Conservation (phyloP, 2,113 vertebrate genomes). For the Aviceda subcristata region DNA sequence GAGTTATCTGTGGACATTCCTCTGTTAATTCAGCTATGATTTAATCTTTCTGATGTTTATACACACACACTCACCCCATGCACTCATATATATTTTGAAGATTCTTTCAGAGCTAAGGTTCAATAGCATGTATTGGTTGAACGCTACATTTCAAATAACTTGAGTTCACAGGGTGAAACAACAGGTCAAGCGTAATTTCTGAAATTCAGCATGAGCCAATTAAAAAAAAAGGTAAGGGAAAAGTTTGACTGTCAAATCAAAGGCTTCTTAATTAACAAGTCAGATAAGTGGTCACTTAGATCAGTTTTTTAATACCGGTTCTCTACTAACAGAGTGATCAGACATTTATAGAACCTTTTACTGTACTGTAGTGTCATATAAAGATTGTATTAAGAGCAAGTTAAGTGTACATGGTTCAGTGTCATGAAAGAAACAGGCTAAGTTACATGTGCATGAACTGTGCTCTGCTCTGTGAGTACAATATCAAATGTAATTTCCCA, state of each 20-base stretch:
- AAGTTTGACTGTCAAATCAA: background rate
- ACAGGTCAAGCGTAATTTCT: background rate
- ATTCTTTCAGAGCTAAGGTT: background rate
- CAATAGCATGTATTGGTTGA: background rate
- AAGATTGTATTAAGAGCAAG: background rate
- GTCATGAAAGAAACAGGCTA: background rate
- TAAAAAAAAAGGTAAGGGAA: background rate
- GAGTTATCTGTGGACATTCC: background rate
- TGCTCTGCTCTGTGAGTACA: background rate
- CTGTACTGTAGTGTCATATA: background rate
- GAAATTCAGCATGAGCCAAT: background rate
- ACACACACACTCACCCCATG: rapidly evolving
- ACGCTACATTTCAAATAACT: background rate
- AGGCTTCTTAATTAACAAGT: background rate
- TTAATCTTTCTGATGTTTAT: background rate
- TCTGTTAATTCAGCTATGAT: background rate
- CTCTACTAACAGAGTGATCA: background rate
- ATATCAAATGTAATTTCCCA: background rate
- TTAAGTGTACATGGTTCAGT: background rate
- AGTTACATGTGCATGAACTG: background rate
- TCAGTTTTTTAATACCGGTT: background rate
- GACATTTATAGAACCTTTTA: background rate
- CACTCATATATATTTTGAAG: background rate
- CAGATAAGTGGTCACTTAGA: background rate
- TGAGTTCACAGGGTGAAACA: background rate